A percentile compares a stretch with the other conserved stretches of the same genome.
Conservation (phyloP, 1,140 invertebrate species). For the Frieseomelitta varia region DNA sequence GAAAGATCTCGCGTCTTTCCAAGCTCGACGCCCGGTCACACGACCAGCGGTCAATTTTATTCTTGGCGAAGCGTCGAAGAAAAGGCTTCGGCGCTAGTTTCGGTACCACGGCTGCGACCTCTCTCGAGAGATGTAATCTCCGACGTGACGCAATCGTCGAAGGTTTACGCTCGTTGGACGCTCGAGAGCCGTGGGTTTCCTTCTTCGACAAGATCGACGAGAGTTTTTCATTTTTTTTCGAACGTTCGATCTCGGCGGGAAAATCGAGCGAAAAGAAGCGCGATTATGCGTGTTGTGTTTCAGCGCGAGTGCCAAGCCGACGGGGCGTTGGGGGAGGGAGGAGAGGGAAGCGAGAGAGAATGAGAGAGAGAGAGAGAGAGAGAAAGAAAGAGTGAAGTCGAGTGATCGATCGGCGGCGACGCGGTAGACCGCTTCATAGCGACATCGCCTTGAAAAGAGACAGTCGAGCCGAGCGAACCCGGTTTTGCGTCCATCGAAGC, state of each 20-base stretch:
- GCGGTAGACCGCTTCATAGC: conserved; percentile 35
- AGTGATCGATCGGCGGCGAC: conserved; percentile 57
- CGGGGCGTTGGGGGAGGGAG: neutral
- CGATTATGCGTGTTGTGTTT: no score
- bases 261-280: conserved; percentile 12
- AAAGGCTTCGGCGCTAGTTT: neutral
- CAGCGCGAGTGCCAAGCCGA: neutral
- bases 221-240: no score
- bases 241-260: neutral
- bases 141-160: no score
- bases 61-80: no score
- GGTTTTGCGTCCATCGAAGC: conserved; percentile 41
- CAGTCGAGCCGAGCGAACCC: conserved; percentile 33
- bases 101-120: neutral
- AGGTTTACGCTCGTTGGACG: neutral
- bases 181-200: neutral
- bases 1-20: conserved; percentile 2
- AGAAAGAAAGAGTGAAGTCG: conserved; percentile 18
- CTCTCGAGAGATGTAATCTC: neutral
- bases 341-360: conserved; percentile 13
- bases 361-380: neutral
- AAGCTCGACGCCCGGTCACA: neutral
- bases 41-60: neutral
- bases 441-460: conserved; percentile 39
- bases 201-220: neutral